Conservation (phyloP, 2,797 vertebrate species). For the Sebastiscus tertius region DNA sequence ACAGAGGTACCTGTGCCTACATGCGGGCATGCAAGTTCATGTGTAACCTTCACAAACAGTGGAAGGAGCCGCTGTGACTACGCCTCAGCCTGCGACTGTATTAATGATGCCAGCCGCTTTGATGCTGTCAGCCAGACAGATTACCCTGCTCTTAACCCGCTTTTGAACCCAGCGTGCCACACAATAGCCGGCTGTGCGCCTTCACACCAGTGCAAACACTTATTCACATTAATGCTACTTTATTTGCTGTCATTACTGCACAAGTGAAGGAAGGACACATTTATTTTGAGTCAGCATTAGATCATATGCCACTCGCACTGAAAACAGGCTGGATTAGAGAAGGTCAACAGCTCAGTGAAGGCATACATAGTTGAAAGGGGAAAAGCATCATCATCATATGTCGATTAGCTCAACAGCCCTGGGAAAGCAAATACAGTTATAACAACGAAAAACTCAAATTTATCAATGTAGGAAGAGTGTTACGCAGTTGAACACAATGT, state of each 20-base stretch:
- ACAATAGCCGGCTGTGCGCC: constrained; percentile 60
- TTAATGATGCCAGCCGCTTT: constrained; percentile 64
- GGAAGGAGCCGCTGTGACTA: constrained; percentile 37
- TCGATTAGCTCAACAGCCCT: constrained; percentile 54
- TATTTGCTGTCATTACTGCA: constrained; percentile 50
- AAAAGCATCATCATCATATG: constrained; percentile 56
- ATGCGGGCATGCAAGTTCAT: constrained; percentile 22
- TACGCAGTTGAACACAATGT: background rate
- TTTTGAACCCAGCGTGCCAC: constrained; percentile 65
- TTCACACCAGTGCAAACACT: constrained; percentile 66
- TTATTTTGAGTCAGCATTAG: constrained; percentile 57
- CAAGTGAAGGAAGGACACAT: constrained; percentile 46
- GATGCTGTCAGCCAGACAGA: constrained; percentile 74
- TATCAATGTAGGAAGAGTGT: background rate
- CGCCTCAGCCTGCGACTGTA: constrained; percentile 46
- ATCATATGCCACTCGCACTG: constrained; percentile 16
- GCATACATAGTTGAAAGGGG: constrained; percentile 33
- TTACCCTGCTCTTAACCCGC: constrained; percentile 68
- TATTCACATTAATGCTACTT: constrained; percentile 66
- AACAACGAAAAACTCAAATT: constrained; percentile 19
- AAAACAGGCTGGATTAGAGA: constrained; percentile 56
- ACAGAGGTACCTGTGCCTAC: background rate
- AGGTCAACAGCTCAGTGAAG: constrained; percentile 57
- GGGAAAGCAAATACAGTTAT: constrained; percentile 67
- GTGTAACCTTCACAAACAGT: constrained; percentile 62